Evolutionary conservation across 2,888 invertebrate species (phyloP), one percentile per base, ranked within the genome.

Genomic region (Drosophila pseudotakahashii): DNA sequence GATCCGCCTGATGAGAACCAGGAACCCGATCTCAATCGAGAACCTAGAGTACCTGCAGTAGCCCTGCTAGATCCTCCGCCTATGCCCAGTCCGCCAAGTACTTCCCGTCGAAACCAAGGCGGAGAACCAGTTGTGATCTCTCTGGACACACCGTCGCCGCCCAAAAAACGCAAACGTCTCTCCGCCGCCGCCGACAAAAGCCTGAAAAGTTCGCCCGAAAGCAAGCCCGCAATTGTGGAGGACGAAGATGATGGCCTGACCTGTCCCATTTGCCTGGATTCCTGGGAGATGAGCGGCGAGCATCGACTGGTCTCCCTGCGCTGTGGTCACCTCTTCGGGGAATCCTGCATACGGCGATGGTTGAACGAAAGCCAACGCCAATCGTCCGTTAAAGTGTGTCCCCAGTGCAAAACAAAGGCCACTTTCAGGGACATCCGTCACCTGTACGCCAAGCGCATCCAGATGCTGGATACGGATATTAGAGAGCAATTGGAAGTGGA

Each of bases 271-370:
- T 98, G 98, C 89, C 93, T 98, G 74, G 98, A 98, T 60, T 92
- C 94, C 3, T 98, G 98, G 97, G 96, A 96, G 4, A 97, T 95
- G 89, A 94, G 95, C 0, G 98, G 98, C 0, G 94, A 94, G 0
- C 99, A 99, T 91, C 93, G 98, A 57, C 92, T 98, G 3, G 96
- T 96, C n/a, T 95, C 97, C 0, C 92, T 99, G 9, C 95, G 95
- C 88, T 99, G 99, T 91, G 99, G 99, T 0, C 99, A 99, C 92
- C 92, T 98, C 7, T 99, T 98, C 91, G 99, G 99, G 0, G 92
- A 94, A 0, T 93, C 94, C 16, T 98, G 98, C 89, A 93, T 92
- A 55, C 89, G 90, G 1, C 91, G 91, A 69, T 94, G 93, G 92
- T 66, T 92, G 3, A 48, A 64, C 5, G 91, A 92, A 52, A 90